These are phyloP conservation scores for Smittia aterrima DNA, from an alignment of 2,888 invertebrate species.

Conservation along the genomic window DNA sequence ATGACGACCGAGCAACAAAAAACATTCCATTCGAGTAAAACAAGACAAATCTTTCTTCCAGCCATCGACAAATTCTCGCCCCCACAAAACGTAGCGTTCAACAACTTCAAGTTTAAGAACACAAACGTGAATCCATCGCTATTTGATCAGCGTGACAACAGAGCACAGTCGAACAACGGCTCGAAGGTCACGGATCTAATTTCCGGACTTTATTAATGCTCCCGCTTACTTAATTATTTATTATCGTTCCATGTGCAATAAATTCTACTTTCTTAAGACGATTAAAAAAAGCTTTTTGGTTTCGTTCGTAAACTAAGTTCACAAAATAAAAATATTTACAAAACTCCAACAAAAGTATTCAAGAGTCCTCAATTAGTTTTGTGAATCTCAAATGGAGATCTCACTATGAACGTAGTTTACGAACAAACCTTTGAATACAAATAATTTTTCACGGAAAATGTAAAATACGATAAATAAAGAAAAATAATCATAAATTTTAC, in stretches of 20 bases:
- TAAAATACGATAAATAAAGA: no score
- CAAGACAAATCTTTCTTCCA: conserved; percentile 50
- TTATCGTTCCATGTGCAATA: conserved; percentile 26
- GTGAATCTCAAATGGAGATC: no score
- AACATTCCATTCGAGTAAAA: conserved; percentile 43
- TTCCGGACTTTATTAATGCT: conserved; percentile 66
- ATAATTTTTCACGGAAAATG: no score
- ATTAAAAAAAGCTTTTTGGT: no score
- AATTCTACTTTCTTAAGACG: conserved; percentile 13
- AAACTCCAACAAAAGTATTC: no score
- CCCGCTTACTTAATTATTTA: neutral
- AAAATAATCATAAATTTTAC: no score
- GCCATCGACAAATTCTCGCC: conserved; percentile 43
- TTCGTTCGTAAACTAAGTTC: no score
- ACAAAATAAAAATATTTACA: no score
- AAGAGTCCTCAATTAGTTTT: no score
- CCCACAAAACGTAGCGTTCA: conserved; percentile 47
- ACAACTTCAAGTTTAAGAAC: conserved; percentile 52
- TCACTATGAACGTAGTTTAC: no score
- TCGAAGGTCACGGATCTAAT: conserved; percentile 71
- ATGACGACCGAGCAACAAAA: conserved; percentile 59
- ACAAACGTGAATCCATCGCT: conserved; percentile 54
- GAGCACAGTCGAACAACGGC: conserved; percentile 44
- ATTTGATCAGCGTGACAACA: conserved; percentile 48
- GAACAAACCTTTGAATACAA: no score